phyloP scores from a whole-genome alignment of 2,888 invertebrate species.

The Rhagophthalmus giganteus region DNA sequence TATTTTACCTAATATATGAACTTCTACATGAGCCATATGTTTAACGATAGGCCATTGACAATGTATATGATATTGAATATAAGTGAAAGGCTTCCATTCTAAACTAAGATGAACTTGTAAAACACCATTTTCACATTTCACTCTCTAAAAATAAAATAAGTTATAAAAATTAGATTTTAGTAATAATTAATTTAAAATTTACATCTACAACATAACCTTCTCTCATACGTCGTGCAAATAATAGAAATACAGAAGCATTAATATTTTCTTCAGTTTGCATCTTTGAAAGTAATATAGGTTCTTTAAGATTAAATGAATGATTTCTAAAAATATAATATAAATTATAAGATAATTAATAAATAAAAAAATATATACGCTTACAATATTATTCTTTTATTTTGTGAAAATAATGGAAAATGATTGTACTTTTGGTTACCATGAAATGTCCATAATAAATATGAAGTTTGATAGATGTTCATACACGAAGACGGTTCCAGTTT shows the following conservation, averaged over 20 bases:
- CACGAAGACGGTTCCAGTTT: conserved; percentile 43
- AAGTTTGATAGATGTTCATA: conserved; percentile 52
- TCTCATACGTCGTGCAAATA: conserved; percentile 72
- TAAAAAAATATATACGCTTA: conserved; percentile 4
- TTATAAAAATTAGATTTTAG: conserved; percentile 16
- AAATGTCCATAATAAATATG: conserved; percentile 44
- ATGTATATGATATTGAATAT: conserved; percentile 66
- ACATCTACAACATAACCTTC: conserved; percentile 75
- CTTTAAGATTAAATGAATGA: conserved; percentile 61
- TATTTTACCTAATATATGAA: conserved; percentile 50
- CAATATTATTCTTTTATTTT: conserved; percentile 19
- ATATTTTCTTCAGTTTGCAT: conserved; percentile 68
- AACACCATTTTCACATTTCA: conserved; percentile 58
- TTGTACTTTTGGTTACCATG: conserved; percentile 29
- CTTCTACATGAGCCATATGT: conserved; percentile 51
- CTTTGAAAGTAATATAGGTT: conserved; percentile 62
- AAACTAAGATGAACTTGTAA: conserved; percentile 68
- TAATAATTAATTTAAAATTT: conserved; percentile 38
- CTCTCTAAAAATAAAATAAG: conserved; percentile 53
- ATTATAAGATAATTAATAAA: neutral
- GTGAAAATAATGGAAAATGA: neutral
- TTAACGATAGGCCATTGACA: conserved; percentile 63
- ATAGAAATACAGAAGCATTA: conserved; percentile 63
- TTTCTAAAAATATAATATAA: conserved; percentile 52
- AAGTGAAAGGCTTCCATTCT: conserved; percentile 73